Conservation (phyloP, 2,888 invertebrate genomes). For the Drosophila merina region DNA sequence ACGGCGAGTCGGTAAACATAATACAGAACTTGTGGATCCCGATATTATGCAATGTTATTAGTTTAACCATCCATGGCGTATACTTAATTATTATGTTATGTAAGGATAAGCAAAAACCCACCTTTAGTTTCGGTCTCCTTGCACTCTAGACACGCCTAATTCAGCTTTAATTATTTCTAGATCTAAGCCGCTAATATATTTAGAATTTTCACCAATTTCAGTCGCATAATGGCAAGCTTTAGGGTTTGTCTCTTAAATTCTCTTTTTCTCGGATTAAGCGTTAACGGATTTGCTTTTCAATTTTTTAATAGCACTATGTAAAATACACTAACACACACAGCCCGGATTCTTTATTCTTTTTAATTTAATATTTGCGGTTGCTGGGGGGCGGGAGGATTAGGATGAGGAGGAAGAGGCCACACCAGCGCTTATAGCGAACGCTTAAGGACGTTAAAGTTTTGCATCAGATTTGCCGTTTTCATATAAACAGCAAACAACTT, state of each 20-base stretch:
- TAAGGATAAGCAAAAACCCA: slow-evolving; percentile 51
- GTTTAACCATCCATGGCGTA: slow-evolving; percentile 3
- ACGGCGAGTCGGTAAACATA: slow-evolving; percentile 26
- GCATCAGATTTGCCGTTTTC: slow-evolving; percentile 84
- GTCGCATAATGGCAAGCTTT: slow-evolving; percentile 3
- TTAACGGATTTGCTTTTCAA: slow-evolving; percentile 20
- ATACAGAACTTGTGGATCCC: slow-evolving; percentile 27
- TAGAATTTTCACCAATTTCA: slow-evolving; percentile 11
- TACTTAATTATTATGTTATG: slow-evolving; percentile 40
- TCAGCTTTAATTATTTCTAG: slow-evolving; percentile 10
- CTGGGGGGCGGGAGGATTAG: slow-evolving; percentile 25
- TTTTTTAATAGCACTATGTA: slow-evolving; percentile 48
- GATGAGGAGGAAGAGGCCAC: slow-evolving; percentile 24
- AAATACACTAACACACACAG: slow-evolving; percentile 43
- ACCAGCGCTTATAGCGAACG: slow-evolving; percentile 76
- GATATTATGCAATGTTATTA: slow-evolving; percentile 56
- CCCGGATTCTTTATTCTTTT: slow-evolving; percentile 28
- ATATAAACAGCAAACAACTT: slow-evolving; percentile 84
- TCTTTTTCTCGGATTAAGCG: slow-evolving; percentile 4
- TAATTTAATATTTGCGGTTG: slow-evolving; percentile 25
- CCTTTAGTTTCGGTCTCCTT: slow-evolving; percentile 26
- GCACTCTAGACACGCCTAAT: slow-evolving; percentile 32
- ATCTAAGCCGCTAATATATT: slow-evolving; percentile 22
- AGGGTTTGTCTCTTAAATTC: slow-evolving; percentile 16
- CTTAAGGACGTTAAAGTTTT: slow-evolving; percentile 81